Evolutionary conservation across 37 sponge, comb jelly and placozoan genomes (phyloP), one percentile per base, ranked within the genome.

Genomic region (Crambe crambe): DNA sequence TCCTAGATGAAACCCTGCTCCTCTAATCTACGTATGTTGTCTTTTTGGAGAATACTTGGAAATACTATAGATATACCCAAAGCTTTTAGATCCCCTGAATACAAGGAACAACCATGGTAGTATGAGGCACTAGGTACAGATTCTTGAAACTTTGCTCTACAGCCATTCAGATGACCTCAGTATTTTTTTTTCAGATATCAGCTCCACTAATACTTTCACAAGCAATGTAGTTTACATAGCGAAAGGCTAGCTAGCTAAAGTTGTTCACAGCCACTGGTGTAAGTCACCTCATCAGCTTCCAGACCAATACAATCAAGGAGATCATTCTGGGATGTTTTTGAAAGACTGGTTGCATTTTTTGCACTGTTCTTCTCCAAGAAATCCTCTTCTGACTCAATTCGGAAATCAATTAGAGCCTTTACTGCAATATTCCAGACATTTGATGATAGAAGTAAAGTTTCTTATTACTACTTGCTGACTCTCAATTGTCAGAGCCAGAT

Each of bases 261-360:
- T 17, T n/a, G n/a, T n/a, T n/a, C n/a, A n/a, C n/a, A n/a, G 78
- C 37, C 23, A 79, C 78, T 51, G 37, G 72, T 9, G 20, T 76
- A 12, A 43, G 70, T n/a, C n/a, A n/a, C n/a, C n/a, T n/a, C n/a
- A n/a, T n/a, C n/a, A n/a, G n/a, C n/a, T n/a, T n/a, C n/a, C 23
- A 27, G 70, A 40, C 51, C 34, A 42, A 83, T 83, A 64, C 57
- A 75, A 15, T 57, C 68, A 58, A 83, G 43, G 6, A 83, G 42
- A 8, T 83, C 77, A 78, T 83, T 83, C 54, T 83, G 51, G 27
- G 72, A n/a, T n/a, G n/a, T n/a, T n/a, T n/a, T n/a, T n/a, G n/a
- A n/a, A n/a, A n/a, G n/a, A n/a, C n/a, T n/a, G n/a, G n/a, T n/a
- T n/a, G n/a, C n/a, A n/a, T n/a, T n/a, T n/a, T n/a, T n/a, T n/a